Evolutionary conservation across 2,113 vertebrate species (phyloP).

Genomic region (Semicossyphus pulcher): DNA sequence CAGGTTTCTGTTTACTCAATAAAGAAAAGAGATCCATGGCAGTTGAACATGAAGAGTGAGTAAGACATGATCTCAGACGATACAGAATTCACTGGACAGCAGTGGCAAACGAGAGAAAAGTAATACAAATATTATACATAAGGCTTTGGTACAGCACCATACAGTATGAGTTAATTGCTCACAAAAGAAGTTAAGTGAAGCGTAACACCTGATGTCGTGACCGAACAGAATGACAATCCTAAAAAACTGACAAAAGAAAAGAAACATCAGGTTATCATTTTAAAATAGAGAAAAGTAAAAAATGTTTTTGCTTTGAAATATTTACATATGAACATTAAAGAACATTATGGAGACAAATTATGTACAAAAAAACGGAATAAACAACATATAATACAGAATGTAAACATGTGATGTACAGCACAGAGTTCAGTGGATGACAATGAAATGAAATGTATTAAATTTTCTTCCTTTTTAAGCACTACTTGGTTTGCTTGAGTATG

Average conservation of each 20-base stretch:
- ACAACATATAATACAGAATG: conserved; percentile 72
- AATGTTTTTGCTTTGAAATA: conserved; percentile 68
- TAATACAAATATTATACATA: conserved; percentile 85
- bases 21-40: conserved; percentile 74
- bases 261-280: conserved; percentile 69
- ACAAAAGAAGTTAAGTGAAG: conserved; percentile 79
- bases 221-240: conserved; percentile 69
- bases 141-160: conserved; percentile 89
- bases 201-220: conserved; percentile 79
- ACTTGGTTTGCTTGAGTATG: conserved; percentile 83
- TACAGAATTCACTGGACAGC: conserved; percentile 79
- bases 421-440: conserved; percentile 76
- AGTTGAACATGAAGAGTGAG: conserved; percentile 79
- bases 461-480: conserved; percentile 80
- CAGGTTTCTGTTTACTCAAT: conserved; percentile 66
- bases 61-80: conserved; percentile 75
- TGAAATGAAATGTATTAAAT: conserved; percentile 72
- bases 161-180: conserved; percentile 84
- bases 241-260: conserved; percentile 43
- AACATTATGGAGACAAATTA: conserved; percentile 61
- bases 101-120: conserved; percentile 80
- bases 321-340: conserved; percentile 80
- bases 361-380: conserved; percentile 55
- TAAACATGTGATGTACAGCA: conserved; percentile 84
- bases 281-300: conserved; percentile 58